Percentiles rank a stretch among this genome's conserved stretches.
phyloP scores from a whole-genome alignment of 2,113 vertebrate genomes.

The Lanius ludovicianus region DNA sequence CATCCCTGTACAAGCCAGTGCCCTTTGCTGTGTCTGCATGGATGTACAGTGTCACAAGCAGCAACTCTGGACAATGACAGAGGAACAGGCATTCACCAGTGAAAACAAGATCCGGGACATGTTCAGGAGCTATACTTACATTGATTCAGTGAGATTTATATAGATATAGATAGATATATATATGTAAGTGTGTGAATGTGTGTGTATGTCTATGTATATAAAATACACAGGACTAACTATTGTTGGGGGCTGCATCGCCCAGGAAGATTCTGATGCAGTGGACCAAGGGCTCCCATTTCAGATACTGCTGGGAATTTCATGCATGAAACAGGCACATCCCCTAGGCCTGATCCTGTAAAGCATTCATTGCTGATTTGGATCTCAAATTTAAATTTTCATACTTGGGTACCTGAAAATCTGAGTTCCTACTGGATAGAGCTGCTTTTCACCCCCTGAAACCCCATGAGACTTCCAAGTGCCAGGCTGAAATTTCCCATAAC shows the following conservation, averaged over 20 bases:
- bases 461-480: neutral
- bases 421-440: neutral
- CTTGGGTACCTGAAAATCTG: neutral
- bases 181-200: constrained; percentile 4
- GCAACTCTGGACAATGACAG: constrained; percentile 53
- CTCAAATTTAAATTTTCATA: neutral
- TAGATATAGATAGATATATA: neutral
- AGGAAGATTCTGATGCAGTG: neutral
- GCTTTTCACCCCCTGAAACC: neutral
- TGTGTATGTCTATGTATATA: constrained; percentile 24
- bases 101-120: neutral
- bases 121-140: constrained; percentile 45
- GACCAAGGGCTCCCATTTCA: neutral
- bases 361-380: neutral
- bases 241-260: neutral
- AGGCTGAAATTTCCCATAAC: neutral
- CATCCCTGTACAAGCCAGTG: constrained; percentile 39
- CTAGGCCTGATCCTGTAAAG: neutral
- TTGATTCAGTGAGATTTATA: constrained; percentile 45
- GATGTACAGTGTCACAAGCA: constrained; percentile 56
- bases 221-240: neutral
- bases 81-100: constrained; percentile 41
- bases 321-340: neutral
- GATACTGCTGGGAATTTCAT: neutral
- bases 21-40: constrained; percentile 69